A percentile compares a stretch with the other conserved stretches of the same genome.
phyloP scores from a whole-genome alignment of 2,888 invertebrate species.

The Cataglyphis rosenhaueri region DNA sequence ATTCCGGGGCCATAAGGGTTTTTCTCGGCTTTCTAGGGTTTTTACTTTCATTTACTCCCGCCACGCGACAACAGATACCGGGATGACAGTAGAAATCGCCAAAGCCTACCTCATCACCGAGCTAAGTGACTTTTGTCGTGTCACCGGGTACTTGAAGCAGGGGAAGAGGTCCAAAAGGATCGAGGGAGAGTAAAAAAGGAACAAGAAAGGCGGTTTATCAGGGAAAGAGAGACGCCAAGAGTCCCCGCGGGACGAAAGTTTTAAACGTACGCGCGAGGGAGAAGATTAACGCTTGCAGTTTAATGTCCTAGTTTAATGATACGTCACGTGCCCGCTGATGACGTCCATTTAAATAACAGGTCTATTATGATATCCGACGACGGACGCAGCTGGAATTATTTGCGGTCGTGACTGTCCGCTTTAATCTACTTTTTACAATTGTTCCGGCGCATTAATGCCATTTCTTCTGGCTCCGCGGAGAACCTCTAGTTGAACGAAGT shows the following conservation, averaged over 20 bases:
- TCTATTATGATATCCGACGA: constrained; percentile 54
- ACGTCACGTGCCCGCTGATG: constrained; percentile 54
- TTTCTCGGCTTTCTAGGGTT: not conserved
- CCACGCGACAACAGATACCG: constrained; percentile 56
- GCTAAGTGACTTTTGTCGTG: constrained; percentile 81
- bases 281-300: constrained; percentile 76
- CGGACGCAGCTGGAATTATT: constrained; percentile 53
- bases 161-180: constrained; percentile 55
- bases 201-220: constrained; percentile 71
- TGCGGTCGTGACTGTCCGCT: constrained; percentile 51
- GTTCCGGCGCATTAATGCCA: constrained; percentile 55
- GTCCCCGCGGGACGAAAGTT: constrained; percentile 67
- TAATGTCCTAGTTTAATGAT: constrained; percentile 69
- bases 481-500: constrained; percentile 19
- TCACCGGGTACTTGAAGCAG: constrained; percentile 75
- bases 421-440: constrained; percentile 57
- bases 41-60: constrained; percentile 22
- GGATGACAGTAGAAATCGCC: constrained; percentile 68
- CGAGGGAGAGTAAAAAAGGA: constrained; percentile 70
- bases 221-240: constrained; percentile 51
- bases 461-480: constrained; percentile 46
- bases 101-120: constrained; percentile 71
- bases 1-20: constrained; percentile 8
- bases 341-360: constrained; percentile 55
- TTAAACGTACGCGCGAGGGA: constrained; percentile 69